Evolutionary conservation across 2,113 vertebrate genomes (phyloP).

Genomic region (Paracanthobrama guichenoti): DNA sequence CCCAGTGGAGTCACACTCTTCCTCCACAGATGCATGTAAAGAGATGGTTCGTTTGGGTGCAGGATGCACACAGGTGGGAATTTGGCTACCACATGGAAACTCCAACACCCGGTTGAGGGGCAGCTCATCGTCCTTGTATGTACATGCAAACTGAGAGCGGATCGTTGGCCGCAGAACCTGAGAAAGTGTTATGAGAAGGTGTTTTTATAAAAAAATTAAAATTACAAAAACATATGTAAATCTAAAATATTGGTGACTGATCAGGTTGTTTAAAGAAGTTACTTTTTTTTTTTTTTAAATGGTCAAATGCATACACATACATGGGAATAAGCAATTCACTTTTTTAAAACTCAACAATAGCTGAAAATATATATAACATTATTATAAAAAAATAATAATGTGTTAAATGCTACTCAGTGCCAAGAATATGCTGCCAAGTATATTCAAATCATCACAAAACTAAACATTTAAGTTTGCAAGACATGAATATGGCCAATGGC

Average conservation of each 20-base stretch:
- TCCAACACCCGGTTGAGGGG: constrained; percentile 71
- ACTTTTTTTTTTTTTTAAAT: no score
- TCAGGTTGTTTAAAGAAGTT: no score
- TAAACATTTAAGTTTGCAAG: not conserved
- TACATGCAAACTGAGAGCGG: constrained; percentile 95
- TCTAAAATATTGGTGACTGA: no score
- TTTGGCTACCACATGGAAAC: constrained; percentile 70
- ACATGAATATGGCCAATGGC: not conserved
- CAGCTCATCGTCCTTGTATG: constrained; percentile 79
- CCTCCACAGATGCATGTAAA: constrained; percentile 30
- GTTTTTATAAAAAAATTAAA: no score
- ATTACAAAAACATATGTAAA: not conserved
- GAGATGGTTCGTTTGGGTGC: constrained; percentile 60
- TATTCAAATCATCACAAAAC: no score
- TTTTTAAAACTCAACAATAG: no score
- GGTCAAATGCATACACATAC: no score
- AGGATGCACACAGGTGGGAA: constrained; percentile 66
- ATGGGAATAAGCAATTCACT: no score
- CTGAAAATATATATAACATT: no score
- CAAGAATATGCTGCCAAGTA: no score
- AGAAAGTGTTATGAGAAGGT: not conserved
- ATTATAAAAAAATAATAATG: no score
- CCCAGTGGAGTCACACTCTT: not conserved
- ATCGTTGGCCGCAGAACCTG: constrained; percentile 79
- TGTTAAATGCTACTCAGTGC: no score